Evolutionary conservation across 2,888 invertebrate genomes (phyloP).

Genomic region (Biston stratarius): DNA sequence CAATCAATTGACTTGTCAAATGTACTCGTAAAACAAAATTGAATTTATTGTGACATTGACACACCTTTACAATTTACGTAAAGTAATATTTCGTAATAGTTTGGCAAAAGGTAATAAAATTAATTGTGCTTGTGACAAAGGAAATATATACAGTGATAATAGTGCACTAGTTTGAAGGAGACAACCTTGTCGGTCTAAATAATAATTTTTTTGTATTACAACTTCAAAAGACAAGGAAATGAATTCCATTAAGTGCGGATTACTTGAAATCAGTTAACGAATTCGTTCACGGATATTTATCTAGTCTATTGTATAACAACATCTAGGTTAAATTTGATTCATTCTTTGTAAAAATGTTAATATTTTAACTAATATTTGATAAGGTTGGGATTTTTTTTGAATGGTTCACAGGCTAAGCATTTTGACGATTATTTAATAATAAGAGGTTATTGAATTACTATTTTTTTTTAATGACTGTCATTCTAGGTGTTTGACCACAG

Average conservation of each 20-base stretch:
- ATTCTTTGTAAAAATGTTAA: not conserved
- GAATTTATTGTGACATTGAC: conserved; percentile 11
- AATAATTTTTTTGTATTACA: not conserved
- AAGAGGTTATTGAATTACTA: too few species aligned
- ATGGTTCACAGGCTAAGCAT: too few species aligned
- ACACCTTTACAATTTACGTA: not conserved
- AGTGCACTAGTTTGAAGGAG: not conserved
- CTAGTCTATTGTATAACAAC: conserved; percentile 2
- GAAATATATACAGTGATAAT: not conserved
- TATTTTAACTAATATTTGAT: conserved; percentile 17
- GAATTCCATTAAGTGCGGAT: conserved; percentile 36
- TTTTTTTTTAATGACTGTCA: too few species aligned
- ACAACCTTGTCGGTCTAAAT: not conserved
- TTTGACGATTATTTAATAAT: too few species aligned
- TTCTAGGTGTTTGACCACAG: too few species aligned
- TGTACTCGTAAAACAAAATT: too few species aligned
- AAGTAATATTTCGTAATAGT: not conserved
- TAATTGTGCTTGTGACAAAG: not conserved
- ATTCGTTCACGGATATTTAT: conserved; percentile 18
- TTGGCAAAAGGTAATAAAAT: not conserved
- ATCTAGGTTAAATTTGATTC: conserved; percentile 5
- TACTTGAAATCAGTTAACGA: conserved; percentile 10
- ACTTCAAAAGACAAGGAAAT: conserved; percentile 42
- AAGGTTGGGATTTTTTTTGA: not conserved
- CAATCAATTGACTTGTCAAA: too few species aligned